Conservation (phyloP, 2,888 invertebrate species). For the Apantesis nais region DNA sequence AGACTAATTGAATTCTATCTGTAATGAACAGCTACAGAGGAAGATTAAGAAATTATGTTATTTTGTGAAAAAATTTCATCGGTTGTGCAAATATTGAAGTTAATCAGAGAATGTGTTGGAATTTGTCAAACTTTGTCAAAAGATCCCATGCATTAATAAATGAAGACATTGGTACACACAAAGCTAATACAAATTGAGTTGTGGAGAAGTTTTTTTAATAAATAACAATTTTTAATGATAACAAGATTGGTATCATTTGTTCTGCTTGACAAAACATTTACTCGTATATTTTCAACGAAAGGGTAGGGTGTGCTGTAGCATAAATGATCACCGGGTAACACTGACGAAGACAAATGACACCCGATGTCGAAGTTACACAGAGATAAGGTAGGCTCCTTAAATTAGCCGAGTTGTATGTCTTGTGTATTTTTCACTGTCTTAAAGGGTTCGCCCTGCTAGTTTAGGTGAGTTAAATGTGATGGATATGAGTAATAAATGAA, state of each 20-base stretch:
- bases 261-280: background rate
- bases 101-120: too few relatives aligned
- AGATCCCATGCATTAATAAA: too few relatives aligned
- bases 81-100: too few relatives aligned
- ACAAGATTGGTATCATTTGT: background rate
- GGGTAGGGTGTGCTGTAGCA: slow-evolving; percentile 86
- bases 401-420: slow-evolving; percentile 80
- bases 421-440: slow-evolving; percentile 78
- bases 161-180: too few relatives aligned
- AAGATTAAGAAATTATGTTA: too few relatives aligned
- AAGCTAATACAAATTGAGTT: background rate
- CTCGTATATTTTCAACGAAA: slow-evolving; percentile 65
- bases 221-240: background rate
- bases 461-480: slow-evolving; percentile 38
- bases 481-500: slow-evolving; percentile 25
- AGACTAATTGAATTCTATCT: too few relatives aligned
- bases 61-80: too few relatives aligned
- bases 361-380: slow-evolving; percentile 82
- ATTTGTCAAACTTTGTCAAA: background rate
- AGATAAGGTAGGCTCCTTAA: slow-evolving; percentile 85
- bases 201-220: background rate
- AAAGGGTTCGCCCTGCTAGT: slow-evolving; percentile 58
- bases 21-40: too few relatives aligned
- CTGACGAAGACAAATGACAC: slow-evolving; percentile 86
- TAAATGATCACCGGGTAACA: slow-evolving; percentile 85